Percentiles rank a stretch among this genome's conserved stretches.
Conservation (phyloP, 2,797 vertebrate species). For the Perodicticus potto region DNA sequence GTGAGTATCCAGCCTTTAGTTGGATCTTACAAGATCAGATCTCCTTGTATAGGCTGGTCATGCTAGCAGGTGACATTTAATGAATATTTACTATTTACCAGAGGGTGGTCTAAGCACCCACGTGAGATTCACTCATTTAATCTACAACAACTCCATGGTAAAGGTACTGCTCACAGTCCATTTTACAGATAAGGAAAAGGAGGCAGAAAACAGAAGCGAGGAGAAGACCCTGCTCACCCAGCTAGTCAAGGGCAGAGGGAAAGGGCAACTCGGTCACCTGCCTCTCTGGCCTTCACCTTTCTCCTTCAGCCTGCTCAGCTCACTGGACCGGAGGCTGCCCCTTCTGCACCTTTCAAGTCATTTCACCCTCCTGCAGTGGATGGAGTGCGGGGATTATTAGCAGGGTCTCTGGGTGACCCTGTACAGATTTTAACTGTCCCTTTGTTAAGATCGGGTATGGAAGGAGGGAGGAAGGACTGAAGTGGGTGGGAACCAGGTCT, state of each 20-base stretch:
- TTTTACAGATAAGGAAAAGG: not conserved
- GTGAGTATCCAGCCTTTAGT: not conserved
- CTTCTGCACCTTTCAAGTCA: not conserved
- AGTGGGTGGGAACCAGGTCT: not conserved
- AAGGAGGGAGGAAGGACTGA: not conserved
- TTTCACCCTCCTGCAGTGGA: not conserved
- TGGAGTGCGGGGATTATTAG: not conserved
- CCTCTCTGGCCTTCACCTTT: fast-evolving
- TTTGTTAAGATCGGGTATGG: not conserved
- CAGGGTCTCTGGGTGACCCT: not conserved
- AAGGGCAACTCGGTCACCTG: not conserved
- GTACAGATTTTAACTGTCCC: not conserved
- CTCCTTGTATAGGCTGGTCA: no score
- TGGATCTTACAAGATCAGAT: not conserved
- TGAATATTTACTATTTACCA: not conserved
- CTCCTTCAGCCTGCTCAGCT: not conserved
- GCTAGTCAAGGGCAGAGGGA: not conserved
- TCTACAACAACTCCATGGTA: not conserved
- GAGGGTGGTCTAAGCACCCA: not conserved
- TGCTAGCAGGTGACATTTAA: not conserved
- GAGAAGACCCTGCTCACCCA: fast-evolving
- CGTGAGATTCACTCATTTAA: not conserved
- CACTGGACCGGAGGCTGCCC: not conserved
- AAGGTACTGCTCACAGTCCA: fast-evolving
- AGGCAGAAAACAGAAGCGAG: not conserved